phyloP scores from a whole-genome alignment of 2,888 invertebrate genomes.

The Pristionchus japonicus region DNA sequence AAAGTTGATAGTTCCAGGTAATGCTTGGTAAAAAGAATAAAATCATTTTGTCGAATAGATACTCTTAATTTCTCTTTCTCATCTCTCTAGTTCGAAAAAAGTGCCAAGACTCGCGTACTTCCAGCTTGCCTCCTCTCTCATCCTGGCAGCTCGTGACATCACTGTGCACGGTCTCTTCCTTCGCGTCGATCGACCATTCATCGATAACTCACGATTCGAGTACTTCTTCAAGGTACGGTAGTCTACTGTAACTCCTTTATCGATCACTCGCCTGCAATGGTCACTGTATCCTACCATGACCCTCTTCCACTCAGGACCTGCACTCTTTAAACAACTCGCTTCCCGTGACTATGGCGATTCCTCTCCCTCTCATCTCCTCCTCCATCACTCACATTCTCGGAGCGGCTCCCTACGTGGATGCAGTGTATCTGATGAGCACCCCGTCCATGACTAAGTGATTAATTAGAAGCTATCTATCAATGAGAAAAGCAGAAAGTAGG shows the following conservation, averaged over 20 bases:
- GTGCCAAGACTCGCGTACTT: neutral
- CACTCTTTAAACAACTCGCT: neutral
- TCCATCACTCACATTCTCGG: neutral
- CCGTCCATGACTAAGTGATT: neutral
- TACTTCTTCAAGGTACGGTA: slow-evolving; percentile 7
- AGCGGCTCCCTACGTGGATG: neutral
- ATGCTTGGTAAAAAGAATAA: too few species aligned
- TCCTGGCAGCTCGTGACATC: neutral
- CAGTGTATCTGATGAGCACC: neutral
- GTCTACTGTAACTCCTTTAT: neutral
- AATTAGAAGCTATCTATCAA: too few species aligned
- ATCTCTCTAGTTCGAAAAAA: neutral
- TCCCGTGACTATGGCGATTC: neutral
- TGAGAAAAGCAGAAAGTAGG: neutral
- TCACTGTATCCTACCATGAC: neutral
- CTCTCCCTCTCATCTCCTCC: slow-evolving; percentile 7
- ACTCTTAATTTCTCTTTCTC: too few species aligned
- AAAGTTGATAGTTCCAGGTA: neutral
- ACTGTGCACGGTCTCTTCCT: slow-evolving; percentile 41
- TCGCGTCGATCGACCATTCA: neutral
- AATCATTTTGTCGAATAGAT: too few species aligned
- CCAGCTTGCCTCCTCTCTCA: neutral
- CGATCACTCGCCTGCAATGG: too few species aligned
- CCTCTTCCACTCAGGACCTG: neutral
- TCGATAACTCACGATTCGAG: slow-evolving; percentile 4